These are phyloP conservation scores for Rhincodon typus DNA, from an alignment of 2,797 vertebrate genomes.

Conservation along the genomic window DNA sequence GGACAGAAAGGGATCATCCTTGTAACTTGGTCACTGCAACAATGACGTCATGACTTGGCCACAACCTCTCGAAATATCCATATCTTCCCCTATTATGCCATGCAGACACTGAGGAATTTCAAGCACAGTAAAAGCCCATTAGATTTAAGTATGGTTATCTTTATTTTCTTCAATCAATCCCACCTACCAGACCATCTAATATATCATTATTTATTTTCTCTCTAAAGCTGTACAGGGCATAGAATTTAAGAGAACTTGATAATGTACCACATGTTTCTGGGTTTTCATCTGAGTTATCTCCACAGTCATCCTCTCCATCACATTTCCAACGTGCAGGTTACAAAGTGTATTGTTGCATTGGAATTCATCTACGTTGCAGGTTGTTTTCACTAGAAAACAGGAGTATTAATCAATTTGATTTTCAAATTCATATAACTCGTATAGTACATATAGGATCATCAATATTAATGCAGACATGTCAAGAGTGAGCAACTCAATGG, in stretches of 20 bases:
- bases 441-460: not conserved
- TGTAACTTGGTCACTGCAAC: too few relatives aligned
- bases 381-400: slow-evolving; percentile 43
- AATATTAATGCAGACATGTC: not conserved
- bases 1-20: too few relatives aligned
- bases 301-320: slow-evolving; percentile 94
- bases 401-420: not conserved
- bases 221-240: not conserved
- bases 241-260: not conserved
- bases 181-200: not conserved
- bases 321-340: too few relatives aligned
- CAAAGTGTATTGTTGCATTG: slow-evolving; percentile 96
- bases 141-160: not conserved
- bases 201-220: not conserved
- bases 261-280: slow-evolving; percentile 82
- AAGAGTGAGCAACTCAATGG: not conserved
- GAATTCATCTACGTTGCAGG: slow-evolving; percentile 89
- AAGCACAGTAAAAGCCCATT: not conserved
- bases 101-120: not conserved
- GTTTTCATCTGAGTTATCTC: slow-evolving; percentile 94
- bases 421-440: not conserved
- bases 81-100: not conserved
- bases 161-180: not conserved
- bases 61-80: not conserved
- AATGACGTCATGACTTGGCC: not conserved